Evolutionary conservation across 1,140 invertebrate species (phyloP).

Genomic region (Scaptodrosophila lebanonensis): DNA sequence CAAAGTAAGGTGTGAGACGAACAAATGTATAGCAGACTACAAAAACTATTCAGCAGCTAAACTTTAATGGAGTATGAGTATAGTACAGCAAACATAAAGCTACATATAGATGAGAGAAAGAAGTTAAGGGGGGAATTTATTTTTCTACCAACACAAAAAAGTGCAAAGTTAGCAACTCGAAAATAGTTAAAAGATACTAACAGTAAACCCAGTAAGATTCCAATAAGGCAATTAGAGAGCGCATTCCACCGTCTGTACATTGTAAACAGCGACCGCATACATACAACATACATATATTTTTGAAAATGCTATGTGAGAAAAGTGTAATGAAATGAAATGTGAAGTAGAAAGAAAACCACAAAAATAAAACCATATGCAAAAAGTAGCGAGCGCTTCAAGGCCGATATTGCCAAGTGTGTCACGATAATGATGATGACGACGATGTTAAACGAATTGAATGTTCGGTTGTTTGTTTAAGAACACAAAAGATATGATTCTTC

Average conservation of each 20-base stretch:
- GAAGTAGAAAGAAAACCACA: background rate
- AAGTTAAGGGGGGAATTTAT: conserved; percentile 42
- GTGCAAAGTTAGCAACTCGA: conserved; percentile 33
- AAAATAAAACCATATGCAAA: no score
- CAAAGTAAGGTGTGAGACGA: no score
- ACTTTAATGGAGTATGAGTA: conserved; percentile 16
- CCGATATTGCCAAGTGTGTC: conserved; percentile 27
- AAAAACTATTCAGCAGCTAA: conserved; percentile 18
- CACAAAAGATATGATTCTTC: conserved; percentile 34
- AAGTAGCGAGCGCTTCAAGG: conserved; percentile 4
- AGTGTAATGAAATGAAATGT: conserved; percentile 20
- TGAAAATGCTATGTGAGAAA: no score
- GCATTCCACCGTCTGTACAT: no score
- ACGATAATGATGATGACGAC: no score
- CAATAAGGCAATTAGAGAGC: no score
- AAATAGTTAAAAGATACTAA: conserved; percentile 7
- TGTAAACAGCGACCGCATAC: no score
- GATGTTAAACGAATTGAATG: conserved; percentile 41
- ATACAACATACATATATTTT: conserved; percentile 58
- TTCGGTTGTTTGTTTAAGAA: conserved; percentile 46
- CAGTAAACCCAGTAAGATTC: conserved; percentile 30
- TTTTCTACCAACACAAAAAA: conserved; percentile 65
- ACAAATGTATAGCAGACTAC: no score
- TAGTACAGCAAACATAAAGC: conserved; percentile 15
- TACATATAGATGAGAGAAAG: conserved; percentile 1